A percentile compares a stretch with the other conserved stretches of the same genome.
Conservation (phyloP, 2,797 vertebrate species). For the Takifugu rubripes region DNA sequence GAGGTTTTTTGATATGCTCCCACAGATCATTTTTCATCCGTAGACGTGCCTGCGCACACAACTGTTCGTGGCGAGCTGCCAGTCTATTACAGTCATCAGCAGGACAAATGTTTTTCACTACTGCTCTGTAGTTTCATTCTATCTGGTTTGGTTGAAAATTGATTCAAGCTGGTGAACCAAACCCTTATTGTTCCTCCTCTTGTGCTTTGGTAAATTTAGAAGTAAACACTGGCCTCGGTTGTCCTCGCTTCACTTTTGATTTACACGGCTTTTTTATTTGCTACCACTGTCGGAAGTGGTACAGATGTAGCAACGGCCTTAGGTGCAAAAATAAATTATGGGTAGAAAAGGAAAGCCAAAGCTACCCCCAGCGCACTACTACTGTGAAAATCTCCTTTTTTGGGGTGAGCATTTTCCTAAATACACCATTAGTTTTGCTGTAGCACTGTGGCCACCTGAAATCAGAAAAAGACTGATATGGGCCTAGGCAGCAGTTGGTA, state of each 20-base stretch:
- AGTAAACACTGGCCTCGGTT: constrained; percentile 12
- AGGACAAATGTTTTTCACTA: constrained; percentile 63
- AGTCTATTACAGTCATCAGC: constrained; percentile 53
- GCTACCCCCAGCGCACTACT: not conserved
- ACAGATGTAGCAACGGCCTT: constrained; percentile 32
- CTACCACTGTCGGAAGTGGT: constrained; percentile 4
- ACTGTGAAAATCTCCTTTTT: not conserved
- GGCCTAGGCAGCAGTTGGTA: constrained; percentile 19
- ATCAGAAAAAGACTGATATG: constrained; percentile 41
- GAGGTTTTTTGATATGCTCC: constrained; percentile 68
- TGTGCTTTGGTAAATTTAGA: constrained; percentile 21
- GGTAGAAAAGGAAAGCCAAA: constrained; percentile 6
- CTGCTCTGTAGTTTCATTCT: constrained; percentile 41
- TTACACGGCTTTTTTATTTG: constrained; percentile 15
- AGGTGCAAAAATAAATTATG: constrained; percentile 35
- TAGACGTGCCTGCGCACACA: constrained; percentile 63
- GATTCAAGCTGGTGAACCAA: constrained; percentile 39
- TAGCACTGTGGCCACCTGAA: constrained; percentile 41
- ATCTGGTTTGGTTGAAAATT: constrained; percentile 45
- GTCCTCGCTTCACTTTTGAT: constrained; percentile 11
- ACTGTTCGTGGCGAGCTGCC: constrained; percentile 70
- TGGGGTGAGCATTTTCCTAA: not conserved
- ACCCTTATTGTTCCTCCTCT: constrained; percentile 20
- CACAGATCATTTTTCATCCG: constrained; percentile 71
- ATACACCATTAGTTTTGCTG: constrained; percentile 27